A percentile compares a stretch with the other conserved stretches of the same genome.
Conservation (phyloP, 1,140 invertebrate species). For the Aradophagus sp. region DNA sequence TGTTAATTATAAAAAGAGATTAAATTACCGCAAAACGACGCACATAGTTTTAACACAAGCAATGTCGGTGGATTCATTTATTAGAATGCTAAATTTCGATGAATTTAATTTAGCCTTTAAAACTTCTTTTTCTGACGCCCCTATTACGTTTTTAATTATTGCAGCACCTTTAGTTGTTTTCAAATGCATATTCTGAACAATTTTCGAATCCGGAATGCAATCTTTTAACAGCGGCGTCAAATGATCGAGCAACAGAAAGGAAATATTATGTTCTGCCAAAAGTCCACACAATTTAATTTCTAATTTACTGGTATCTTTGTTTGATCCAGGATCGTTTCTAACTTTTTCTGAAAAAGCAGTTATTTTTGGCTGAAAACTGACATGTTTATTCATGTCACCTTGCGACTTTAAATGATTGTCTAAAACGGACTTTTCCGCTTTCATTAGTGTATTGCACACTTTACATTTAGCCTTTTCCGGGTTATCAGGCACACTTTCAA, state of each 20-base stretch:
- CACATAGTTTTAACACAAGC: conserved; percentile 13
- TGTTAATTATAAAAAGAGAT: no score
- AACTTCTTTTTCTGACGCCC: conserved; percentile 29
- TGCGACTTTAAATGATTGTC: conserved; percentile 17
- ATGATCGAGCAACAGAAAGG: conserved; percentile 23
- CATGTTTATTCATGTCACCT: conserved; percentile 8
- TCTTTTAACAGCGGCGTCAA: conserved; percentile 10
- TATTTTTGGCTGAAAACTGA: conserved; percentile 14
- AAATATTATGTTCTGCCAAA: conserved; percentile 32
- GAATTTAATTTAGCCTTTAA: conserved; percentile 29
- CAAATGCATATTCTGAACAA: conserved; percentile 17
- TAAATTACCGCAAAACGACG: conserved; percentile 6
- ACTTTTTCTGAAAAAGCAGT: conserved; percentile 11
- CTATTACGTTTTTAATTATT: conserved; percentile 54
- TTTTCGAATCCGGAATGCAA: conserved; percentile 35
- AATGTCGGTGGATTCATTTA: conserved; percentile 31
- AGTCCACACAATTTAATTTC: conserved; percentile 32
- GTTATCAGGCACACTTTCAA: conserved; percentile 18
- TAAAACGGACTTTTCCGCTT: conserved; percentile 14
- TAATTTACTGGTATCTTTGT: conserved; percentile 10
- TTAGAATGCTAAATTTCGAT: conserved; percentile 18
- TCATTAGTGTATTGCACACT: conserved; percentile 15
- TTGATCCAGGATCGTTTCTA: conserved; percentile 14
- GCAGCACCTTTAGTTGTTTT: conserved; percentile 31
- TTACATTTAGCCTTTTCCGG: conserved; percentile 15